Evolutionary conservation across 2,113 vertebrate species (phyloP), one percentile per base, ranked within the genome.

Genomic region (Chrysochloris asiatica): DNA sequence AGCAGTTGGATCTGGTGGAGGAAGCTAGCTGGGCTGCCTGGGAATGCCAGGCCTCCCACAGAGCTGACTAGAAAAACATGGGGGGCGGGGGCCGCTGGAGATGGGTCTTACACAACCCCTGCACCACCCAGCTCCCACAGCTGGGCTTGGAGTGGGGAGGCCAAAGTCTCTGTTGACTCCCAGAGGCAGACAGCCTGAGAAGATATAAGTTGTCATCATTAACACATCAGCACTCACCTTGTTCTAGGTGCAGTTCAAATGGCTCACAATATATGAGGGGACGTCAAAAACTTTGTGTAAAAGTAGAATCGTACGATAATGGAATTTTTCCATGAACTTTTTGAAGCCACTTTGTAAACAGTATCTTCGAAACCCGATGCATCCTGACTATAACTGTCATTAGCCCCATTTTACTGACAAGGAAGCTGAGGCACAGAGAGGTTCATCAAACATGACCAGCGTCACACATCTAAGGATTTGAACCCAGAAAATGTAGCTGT

Each of bases 31-130:
- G 77, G 75, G 92, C 95, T 94, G 94, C 65, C 75, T 54, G 50
- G 84, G 88, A 95, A 82, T 43, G 28, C 26, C 0, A 78, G 72
- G 82, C 92, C 82, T 50, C 96, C 95, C 85, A 95, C 33, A 3
- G 54, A 0, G 84, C 59, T 1, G 5, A 33, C n/a, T 6, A 8
- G 22, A 47, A 84, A 84, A 87, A 75, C 4, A 47, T 0, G 17
- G 48, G 50, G 43, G 19, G 6, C 2, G 6, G 71, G 78, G 75
- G 38, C 33, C 52, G 22, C 24, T 28, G 10, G 59, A 24, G 26
- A 26, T 4, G 76, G 36, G 43, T 54, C 75, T 86, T 63, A 19
- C 0, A 71, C 65, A 59, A 48, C 21, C 36, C 12, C 10, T 41
- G 36, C 61, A 22, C 77, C 56, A 75, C 77, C 80, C 61, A 80